Percentiles rank a stretch among this genome's conserved stretches.
These are phyloP conservation scores for Musca vetustissima DNA, from an alignment of 1,140 invertebrate species.

Conservation along the genomic window DNA sequence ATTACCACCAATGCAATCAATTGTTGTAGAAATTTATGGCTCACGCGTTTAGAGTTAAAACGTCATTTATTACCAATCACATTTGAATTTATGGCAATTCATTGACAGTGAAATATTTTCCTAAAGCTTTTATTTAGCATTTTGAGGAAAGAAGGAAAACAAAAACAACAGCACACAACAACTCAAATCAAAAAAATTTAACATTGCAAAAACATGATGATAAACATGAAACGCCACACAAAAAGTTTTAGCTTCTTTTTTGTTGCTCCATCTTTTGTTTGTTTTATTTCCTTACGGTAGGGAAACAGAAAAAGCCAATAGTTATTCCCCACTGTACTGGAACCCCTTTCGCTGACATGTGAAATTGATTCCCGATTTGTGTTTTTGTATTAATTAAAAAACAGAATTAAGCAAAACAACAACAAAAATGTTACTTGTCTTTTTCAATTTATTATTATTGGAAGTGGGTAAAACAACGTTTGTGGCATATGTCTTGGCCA, in stretches of 20 bases:
- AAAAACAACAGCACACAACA: not conserved
- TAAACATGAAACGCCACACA: not conserved
- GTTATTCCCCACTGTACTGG: not conserved
- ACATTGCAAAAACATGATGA: constrained; percentile 4
- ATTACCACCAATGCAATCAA: not conserved
- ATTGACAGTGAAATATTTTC: constrained; percentile 26
- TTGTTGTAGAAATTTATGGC: constrained; percentile 23
- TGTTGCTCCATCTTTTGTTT: not conserved
- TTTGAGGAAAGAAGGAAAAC: not conserved
- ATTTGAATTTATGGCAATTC: constrained; percentile 27
- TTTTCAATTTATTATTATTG: constrained; percentile 23
- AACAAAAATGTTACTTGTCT: constrained; percentile 21
- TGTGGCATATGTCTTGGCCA: not conserved
- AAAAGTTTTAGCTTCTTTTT: not conserved
- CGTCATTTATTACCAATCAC: constrained; percentile 25
- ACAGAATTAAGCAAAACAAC: constrained; percentile 16
- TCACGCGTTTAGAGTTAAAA: constrained; percentile 24
- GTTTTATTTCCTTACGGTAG: not conserved
- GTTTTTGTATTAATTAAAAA: constrained; percentile 7
- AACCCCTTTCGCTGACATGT: not conserved
- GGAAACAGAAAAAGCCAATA: not conserved
- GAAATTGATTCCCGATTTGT: not conserved
- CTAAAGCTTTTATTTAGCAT: constrained; percentile 7
- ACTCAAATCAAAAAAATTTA: too few species aligned
- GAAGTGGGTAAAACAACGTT: not conserved